Evolutionary conservation across 2,113 vertebrate species (phyloP), one percentile per base, ranked within the genome.

Genomic region (Microtus oregoni): DNA sequence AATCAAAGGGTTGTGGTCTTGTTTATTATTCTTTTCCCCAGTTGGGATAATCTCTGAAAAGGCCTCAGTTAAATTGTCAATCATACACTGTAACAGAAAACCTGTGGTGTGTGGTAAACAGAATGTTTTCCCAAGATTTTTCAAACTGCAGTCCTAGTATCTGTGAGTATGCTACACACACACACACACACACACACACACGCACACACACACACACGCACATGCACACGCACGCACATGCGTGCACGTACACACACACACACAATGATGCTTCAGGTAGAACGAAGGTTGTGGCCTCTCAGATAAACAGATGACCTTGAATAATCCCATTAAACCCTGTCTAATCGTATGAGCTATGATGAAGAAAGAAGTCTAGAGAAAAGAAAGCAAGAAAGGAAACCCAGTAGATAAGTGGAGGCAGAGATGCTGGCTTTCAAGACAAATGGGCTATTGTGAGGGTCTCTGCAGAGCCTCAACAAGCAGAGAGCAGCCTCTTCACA

Each of bases 1-100:
- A 98, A 97, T 97, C 96, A 97, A 96, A 96, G 91, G 95, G 90
- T 92, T 94, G 88, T 96, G 97, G 87, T 97, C 94, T 97, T 98
- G 78, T 98, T 96, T 97, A 97, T 61, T 88, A 88, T 50, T 35
- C 5, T 22, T 52, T 96, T 95, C 97, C 89, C 91, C 87, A 67
- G 8, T 88, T 97, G 92, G 90, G 96, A 97, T 93, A 38, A 96
- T 88, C 52, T 95, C 91, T 92, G 94, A 0, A 0, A 91, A 97
- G 78, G 20, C 22, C 95, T 93, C 94, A 87, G 67, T 94, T 97
- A 95, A 72, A 91, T 75, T 92, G 90, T 24, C 79, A 97, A 89
- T 67, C 73, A 97, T 94, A 95, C 61, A 91, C 9, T 50, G 32
- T 92, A 96, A 55, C 67, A 91, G 86, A 96, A 97, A 96, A 95